These are phyloP conservation scores for Bombus sibiricus DNA, from an alignment of 1,140 invertebrate genomes.

Conservation along the genomic window DNA sequence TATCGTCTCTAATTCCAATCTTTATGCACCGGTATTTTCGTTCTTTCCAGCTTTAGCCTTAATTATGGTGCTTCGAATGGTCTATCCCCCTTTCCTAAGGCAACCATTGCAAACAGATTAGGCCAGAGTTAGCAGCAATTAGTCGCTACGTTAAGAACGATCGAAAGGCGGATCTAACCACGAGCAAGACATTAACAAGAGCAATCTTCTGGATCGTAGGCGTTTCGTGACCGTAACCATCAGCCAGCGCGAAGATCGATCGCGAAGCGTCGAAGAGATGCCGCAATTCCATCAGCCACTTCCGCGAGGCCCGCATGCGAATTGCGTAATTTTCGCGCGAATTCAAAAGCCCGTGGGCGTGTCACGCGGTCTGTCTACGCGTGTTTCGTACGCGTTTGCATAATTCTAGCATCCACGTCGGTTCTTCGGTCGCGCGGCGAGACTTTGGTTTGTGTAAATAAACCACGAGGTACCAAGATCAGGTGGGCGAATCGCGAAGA, in stretches of 20 bases:
- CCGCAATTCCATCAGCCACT: conserved; percentile 37
- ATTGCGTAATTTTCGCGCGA: conserved; percentile 55
- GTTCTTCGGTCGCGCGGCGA: background rate
- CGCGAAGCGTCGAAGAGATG: background rate
- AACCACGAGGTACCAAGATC: background rate
- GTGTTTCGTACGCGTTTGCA: conserved; percentile 51
- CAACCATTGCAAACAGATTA: conserved; percentile 11
- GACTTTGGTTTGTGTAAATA: conserved; percentile 1
- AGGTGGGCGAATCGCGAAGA: background rate
- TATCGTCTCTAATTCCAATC: background rate
- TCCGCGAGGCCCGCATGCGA: conserved; percentile 52
- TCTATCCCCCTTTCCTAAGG: background rate
- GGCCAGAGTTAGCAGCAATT: background rate
- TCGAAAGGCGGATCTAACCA: background rate
- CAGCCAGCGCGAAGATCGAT: background rate
- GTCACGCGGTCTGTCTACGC: background rate
- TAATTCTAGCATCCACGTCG: conserved; percentile 37
- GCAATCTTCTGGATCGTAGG: conserved; percentile 11
- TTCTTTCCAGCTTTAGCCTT: background rate
- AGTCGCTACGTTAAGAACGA: background rate
- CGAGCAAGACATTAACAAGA: conserved; percentile 11
- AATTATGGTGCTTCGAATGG: background rate
- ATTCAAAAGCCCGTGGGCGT: conserved; percentile 33
- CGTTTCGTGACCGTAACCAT: conserved; percentile 37
- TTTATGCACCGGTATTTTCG: background rate